Conservation (phyloP, 2,888 invertebrate species). For the Epistrophe grossulariae region DNA sequence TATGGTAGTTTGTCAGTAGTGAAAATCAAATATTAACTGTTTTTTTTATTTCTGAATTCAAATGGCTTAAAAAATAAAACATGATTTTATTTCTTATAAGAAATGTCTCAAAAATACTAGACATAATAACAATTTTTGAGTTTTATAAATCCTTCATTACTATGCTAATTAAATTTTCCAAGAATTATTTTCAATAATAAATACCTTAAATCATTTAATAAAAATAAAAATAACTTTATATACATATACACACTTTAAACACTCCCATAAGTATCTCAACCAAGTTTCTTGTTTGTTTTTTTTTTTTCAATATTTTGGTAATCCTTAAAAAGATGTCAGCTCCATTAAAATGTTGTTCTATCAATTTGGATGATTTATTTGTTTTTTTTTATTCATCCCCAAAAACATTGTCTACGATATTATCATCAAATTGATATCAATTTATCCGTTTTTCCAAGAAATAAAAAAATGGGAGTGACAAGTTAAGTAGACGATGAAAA, state of each 20-base stretch:
- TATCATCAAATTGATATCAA: slow-evolving; percentile 7
- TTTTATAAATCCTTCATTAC: neutral
- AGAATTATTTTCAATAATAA: neutral
- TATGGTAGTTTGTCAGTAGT: no score
- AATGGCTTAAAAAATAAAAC: no score
- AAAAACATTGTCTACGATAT: slow-evolving; percentile 10
- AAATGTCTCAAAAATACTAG: no score
- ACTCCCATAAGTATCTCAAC: neutral
- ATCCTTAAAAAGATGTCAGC: slow-evolving; percentile 14
- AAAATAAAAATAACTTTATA: neutral
- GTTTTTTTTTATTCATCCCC: neutral
- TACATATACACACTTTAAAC: neutral
- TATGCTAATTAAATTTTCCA: neutral
- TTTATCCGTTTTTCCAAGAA: neutral
- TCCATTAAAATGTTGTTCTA: slow-evolving; percentile 1
- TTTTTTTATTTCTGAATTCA: no score
- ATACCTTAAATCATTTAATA: neutral
- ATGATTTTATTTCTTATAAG: no score
- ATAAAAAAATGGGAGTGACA: slow-evolving; percentile 1
- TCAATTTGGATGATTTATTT: slow-evolving; percentile 8
- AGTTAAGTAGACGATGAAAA: slow-evolving; percentile 2
- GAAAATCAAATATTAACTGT: no score
- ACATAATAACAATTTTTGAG: no score
- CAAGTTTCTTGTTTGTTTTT: neutral
- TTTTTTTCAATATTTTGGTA: neutral